Evolutionary conservation across 1,140 invertebrate genomes (phyloP).

Genomic region (Thaumetopoea pityocampa): DNA sequence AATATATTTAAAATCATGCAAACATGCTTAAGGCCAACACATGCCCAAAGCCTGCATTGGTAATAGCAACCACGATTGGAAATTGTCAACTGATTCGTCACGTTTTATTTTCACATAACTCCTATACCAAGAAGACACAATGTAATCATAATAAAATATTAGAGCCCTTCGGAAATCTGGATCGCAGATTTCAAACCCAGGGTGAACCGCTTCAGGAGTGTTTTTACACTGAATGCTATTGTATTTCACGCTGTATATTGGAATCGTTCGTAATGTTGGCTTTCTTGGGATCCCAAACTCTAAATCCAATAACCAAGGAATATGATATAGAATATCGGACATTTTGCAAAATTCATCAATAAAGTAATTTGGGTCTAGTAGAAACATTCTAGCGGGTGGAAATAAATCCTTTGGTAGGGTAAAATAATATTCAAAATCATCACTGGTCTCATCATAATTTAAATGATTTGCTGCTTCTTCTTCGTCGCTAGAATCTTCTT

Average conservation of each 20-base stretch:
- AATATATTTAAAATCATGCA: constrained; percentile 11
- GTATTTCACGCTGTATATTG: constrained; percentile 44
- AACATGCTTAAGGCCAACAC: constrained; percentile 38
- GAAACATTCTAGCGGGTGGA: constrained; percentile 32
- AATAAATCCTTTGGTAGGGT: constrained; percentile 44
- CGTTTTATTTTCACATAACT: constrained; percentile 34
- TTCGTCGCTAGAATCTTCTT: neutral
- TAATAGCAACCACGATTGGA: constrained; percentile 41
- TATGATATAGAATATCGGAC: constrained; percentile 29
- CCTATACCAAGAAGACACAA: constrained; percentile 46
- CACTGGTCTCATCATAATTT: too few species aligned
- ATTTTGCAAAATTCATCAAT: constrained; percentile 56
- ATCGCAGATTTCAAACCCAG: constrained; percentile 45
- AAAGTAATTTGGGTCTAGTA: constrained; percentile 47
- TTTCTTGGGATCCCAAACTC: constrained; percentile 47
- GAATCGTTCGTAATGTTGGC: constrained; percentile 30
- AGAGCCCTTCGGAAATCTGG: constrained; percentile 35
- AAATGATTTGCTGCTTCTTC: constrained; percentile 4
- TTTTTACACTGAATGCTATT: constrained; percentile 49
- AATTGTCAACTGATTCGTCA: constrained; percentile 48
- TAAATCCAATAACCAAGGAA: constrained; percentile 49
- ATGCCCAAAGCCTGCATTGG: constrained; percentile 51
- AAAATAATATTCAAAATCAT: constrained; percentile 42
- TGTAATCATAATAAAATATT: constrained; percentile 45
- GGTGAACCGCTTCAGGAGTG: constrained; percentile 39